phyloP scores from a whole-genome alignment of 1,140 invertebrate species.

The Leptinotarsa lineolata region DNA sequence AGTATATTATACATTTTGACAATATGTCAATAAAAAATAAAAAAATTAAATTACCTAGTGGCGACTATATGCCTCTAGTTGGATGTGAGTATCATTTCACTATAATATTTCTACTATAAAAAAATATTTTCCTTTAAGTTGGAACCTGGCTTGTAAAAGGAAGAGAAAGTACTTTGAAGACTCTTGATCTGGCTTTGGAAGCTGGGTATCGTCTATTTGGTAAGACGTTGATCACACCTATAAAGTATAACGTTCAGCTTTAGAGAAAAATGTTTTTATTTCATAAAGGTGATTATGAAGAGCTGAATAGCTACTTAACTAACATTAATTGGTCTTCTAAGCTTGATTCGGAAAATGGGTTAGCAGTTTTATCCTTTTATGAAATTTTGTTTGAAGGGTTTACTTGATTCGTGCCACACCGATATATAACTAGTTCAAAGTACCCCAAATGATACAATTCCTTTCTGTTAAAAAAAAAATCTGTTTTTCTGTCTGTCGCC shows the following conservation, averaged over 20 bases:
- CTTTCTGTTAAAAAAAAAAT: too few relatives aligned
- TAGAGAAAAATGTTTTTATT: neutral
- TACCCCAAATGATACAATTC: too few relatives aligned
- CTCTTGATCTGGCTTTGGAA: constrained; percentile 33
- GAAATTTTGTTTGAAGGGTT: too few relatives aligned
- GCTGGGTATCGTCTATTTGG: constrained; percentile 38
- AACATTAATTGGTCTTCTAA: neutral
- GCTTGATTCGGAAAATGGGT: too few relatives aligned
- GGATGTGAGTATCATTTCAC: constrained; percentile 9
- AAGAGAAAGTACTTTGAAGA: constrained; percentile 17
- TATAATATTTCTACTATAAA: neutral
- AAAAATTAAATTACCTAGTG: constrained; percentile 4
- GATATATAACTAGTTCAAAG: constrained; percentile 10
- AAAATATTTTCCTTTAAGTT: constrained; percentile 29
- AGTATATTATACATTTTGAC: neutral
- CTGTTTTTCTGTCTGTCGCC: too few relatives aligned
- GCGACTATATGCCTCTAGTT: neutral
- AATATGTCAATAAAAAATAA: neutral
- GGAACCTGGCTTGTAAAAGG: constrained; percentile 39
- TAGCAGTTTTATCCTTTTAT: too few relatives aligned
- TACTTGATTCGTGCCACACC: constrained; percentile 4
- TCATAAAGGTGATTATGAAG: constrained; percentile 6
- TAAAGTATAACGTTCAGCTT: neutral
- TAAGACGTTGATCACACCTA: constrained; percentile 13
- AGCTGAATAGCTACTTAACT: constrained; percentile 14